Percentiles rank a stretch among this genome's conserved stretches.
Evolutionary conservation across 2,113 vertebrate species (phyloP).

Genomic region (Dolichotis patagonum): DNA sequence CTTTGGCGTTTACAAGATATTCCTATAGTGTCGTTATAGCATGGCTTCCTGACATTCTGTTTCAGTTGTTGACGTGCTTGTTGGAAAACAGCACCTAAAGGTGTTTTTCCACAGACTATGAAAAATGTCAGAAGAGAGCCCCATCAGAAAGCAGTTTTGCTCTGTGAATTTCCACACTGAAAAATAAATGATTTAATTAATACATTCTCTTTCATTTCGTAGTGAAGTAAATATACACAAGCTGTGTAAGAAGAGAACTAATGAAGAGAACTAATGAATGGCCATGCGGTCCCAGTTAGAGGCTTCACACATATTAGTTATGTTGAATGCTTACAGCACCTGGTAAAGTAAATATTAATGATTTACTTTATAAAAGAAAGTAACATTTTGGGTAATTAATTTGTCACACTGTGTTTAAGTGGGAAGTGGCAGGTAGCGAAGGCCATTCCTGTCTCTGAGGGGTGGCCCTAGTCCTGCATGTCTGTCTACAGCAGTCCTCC

Average conservation of each 20-base stretch:
- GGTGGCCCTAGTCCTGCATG: background rate
- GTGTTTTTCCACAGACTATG: background rate
- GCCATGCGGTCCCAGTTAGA: background rate
- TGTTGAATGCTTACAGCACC: background rate
- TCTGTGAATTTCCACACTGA: constrained; percentile 26
- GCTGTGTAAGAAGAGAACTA: background rate
- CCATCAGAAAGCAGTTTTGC: background rate
- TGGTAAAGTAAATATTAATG: background rate
- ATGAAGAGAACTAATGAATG: background rate
- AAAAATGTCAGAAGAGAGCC: background rate
- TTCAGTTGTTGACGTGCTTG: background rate
- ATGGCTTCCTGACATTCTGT: constrained; percentile 53
- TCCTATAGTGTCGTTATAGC: constrained; percentile 48
- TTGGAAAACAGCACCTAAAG: background rate
- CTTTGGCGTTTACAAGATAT: constrained; percentile 19
- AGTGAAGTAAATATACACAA: background rate
- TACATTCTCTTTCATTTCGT: background rate
- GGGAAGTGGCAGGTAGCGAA: background rate
- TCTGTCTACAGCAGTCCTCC: background rate
- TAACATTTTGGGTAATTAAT: background rate
- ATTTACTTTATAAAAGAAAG: background rate
- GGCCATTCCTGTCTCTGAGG: background rate
- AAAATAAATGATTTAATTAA: background rate
- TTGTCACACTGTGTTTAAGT: background rate
- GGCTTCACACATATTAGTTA: background rate